Evolutionary conservation across 2,113 vertebrate genomes (phyloP), one percentile per base, ranked within the genome.

Genomic region (Pterocles gutturalis): DNA sequence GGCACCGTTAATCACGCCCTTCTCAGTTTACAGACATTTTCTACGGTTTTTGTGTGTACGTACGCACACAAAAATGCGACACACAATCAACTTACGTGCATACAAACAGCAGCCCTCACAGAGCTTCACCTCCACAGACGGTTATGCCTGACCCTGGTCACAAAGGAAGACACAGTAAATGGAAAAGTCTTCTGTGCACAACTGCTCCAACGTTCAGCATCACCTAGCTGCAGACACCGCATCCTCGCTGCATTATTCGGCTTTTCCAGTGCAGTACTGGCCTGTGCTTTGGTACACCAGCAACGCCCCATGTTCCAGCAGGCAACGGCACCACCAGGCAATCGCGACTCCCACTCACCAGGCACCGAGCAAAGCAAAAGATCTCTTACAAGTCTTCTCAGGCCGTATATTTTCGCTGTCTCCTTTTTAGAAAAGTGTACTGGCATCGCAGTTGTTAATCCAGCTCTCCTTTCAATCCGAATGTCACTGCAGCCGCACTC

Each of bases 321-420:
- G 49, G 24, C 43, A 21, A 19, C 38, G 79, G 55, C 26, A 10
- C n/a, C 17, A 36, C 83, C 66, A 33, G 91, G 55, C 51, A 4
- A 1, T 5, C 2, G 1, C 9, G 1, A 5, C 75, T 46, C 28
- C 26, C 7, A 4, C 54, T 24, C 31, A 0, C 51, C 84, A 1
- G 0, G 7, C 1, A 2, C 49, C 0, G 0, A 4, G 36, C 0
- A 2, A 72, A 51, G 90, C 51, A 26, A 1, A 7, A n/a, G 38
- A 31, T 73, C 10, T 2, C 75, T 55, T 62, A 7, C 7, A 28
- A 26, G 34, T 48, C 83, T 60, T 22, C 61, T 24, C 49, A 49
- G 93, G 80, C 76, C 43, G 0, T 38, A 1, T 1, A 3, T 78
- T 67, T 43, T 31, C 83, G 41, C 58, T 13, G 31, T 21, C 33